Percentiles rank a stretch among this genome's conserved stretches.
phyloP scores from a whole-genome alignment of 2,113 vertebrate genomes.

The Charina bottae region DNA sequence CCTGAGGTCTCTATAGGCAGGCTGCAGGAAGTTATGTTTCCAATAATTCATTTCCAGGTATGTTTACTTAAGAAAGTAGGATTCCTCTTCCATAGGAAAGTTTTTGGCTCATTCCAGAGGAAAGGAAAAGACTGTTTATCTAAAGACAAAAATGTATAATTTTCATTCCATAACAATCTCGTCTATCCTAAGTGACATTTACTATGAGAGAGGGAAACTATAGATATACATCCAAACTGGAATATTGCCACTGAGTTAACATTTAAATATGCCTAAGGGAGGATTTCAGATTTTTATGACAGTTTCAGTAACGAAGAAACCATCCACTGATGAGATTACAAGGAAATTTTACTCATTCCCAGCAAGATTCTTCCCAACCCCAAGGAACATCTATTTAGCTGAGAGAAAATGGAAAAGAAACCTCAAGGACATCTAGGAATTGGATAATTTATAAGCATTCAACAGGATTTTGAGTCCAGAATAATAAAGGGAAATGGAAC shows the following conservation, averaged over 20 bases:
- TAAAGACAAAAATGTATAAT: conserved; percentile 27
- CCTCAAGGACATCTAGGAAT: background rate
- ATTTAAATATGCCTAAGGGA: conserved; percentile 44
- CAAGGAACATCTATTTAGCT: background rate
- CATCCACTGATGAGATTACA: conserved; percentile 14
- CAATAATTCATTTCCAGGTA: background rate
- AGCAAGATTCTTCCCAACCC: conserved; percentile 21
- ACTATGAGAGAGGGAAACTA: background rate
- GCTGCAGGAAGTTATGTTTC: background rate
- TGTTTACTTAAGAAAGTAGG: conserved; percentile 19
- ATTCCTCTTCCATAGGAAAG: conserved; percentile 2
- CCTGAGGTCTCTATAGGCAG: background rate
- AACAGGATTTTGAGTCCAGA: background rate
- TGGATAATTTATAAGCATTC: background rate
- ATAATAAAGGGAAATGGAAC: background rate
- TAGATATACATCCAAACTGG: conserved; percentile 24
- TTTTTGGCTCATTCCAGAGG: conserved; percentile 38
- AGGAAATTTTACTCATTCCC: background rate
- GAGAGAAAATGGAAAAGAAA: conserved; percentile 8
- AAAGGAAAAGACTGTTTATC: conserved; percentile 39
- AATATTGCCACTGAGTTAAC: conserved; percentile 34
- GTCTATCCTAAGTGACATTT: conserved; percentile 36
- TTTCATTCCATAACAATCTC: conserved; percentile 44
- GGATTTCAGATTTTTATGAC: conserved; percentile 38
- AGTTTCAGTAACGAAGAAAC: conserved; percentile 35